Evolutionary conservation across 1,140 invertebrate species (phyloP), one percentile per base, ranked within the genome.

Genomic region (Cherax destructor): DNA sequence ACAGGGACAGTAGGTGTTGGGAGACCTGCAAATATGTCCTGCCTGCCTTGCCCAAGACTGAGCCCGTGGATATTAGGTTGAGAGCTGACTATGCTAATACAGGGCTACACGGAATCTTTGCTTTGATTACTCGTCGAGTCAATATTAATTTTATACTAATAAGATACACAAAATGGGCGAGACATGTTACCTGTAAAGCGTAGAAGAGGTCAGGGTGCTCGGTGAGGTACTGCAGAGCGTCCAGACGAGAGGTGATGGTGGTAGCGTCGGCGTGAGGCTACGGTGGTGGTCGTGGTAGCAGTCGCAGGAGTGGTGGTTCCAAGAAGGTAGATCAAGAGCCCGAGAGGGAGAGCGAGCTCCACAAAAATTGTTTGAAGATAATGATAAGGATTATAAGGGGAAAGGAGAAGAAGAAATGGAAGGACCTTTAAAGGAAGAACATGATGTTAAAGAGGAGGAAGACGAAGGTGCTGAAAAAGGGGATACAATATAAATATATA

Each of bases 211-310:
- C 94, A 30, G 95, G 95, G 93, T 96, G 96, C 69, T 96, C 95
- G 24, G 97, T 96, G 2, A 99, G 94, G 94, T 98, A 97, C 88
- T 96, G 95, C 0, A 99, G 96, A 85, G 96, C 96, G 93, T 97
- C 95, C 77, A 97, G 95, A 76, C 97, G 95, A 6, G 95, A 94
- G 89, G 95, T 94, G 83, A 98, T 98, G 0, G 96, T 95, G 10
- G 95, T 93, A 89, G 95, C 92, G 90, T 97, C 95, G 94, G 95
- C 96, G 9, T 96, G 95, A 1, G 98, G 98, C 94, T 98, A 97
- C 47, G 52, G 65, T 10, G 77, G 49, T 65, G 52, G 52, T 7
- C 52, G 52, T 41, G 52, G 52, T 56, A 18, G 7, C 18, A 16
- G 18, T 61, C 30, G 30, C 30, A 41, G 86, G 47, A 30, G 41